Conservation (phyloP, 2,113 vertebrate species). For the Vulpes ferrilata region DNA sequence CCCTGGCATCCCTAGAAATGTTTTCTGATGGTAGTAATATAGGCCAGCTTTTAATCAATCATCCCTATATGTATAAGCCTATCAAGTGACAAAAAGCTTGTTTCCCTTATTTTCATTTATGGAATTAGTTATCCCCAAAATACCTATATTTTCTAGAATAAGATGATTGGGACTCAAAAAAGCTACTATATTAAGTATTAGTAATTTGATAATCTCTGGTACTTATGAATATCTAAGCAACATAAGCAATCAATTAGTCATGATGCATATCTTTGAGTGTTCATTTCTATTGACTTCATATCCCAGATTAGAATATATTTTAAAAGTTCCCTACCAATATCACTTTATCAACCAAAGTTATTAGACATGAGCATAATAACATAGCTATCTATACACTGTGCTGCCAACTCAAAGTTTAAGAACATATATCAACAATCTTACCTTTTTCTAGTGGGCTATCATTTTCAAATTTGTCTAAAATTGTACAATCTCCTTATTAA, state of each 20-base stretch:
- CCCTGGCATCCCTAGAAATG: neutral
- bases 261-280: neutral
- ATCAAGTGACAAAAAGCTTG: neutral
- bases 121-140: neutral
- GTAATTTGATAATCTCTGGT: neutral
- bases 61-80: neutral
- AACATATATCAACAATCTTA: neutral
- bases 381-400: neutral
- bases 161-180: neutral
- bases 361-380: neutral
- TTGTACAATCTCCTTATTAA: neutral
- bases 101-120: neutral
- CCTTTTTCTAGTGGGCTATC: neutral
- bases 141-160: neutral
- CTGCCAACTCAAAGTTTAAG: slow-evolving; percentile 12
- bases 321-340: slow-evolving; percentile 10
- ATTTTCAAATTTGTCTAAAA: neutral
- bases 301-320: neutral
- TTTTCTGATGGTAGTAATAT: neutral
- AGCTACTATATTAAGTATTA: neutral
- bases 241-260: neutral
- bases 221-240: neutral
- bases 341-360: neutral
- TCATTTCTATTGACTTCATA: neutral
- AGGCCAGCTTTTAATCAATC: neutral